Percentiles rank a stretch among this genome's conserved stretches.
These are phyloP conservation scores for Anhinga rufa DNA, from an alignment of 2,113 vertebrate genomes.

Conservation along the genomic window DNA sequence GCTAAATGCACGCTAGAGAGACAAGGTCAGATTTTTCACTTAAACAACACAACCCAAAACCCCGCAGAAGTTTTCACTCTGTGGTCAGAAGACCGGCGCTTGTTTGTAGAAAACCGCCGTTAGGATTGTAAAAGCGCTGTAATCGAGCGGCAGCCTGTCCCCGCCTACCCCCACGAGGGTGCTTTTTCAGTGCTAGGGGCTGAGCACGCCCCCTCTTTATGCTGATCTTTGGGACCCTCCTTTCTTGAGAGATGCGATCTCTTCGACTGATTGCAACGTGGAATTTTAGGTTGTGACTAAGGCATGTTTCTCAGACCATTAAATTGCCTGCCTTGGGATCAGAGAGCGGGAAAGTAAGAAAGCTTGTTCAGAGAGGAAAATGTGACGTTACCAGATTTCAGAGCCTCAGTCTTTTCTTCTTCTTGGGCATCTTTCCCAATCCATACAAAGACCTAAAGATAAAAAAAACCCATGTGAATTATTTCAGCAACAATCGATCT, in stretches of 20 bases:
- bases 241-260: background rate
- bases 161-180: rapidly evolving
- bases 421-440: conserved; percentile 94
- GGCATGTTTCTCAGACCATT: background rate
- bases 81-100: background rate
- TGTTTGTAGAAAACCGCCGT: background rate
- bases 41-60: background rate
- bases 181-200: too few species aligned
- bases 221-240: background rate
- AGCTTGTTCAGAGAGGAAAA: background rate
- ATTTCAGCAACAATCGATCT: background rate
- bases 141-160: rapidly evolving
- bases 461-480: background rate
- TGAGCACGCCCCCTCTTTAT: rapidly evolving
- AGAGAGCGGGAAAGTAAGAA: background rate
- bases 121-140: background rate
- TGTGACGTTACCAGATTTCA: conserved; percentile 82
- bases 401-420: conserved; percentile 90
- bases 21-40: background rate
- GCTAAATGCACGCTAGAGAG: background rate
- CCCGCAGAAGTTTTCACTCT: background rate
- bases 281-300: background rate
- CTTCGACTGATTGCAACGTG: background rate
- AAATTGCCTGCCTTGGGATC: background rate
- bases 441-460: conserved; percentile 91